Base-by-base conservation (phyloP, 2,113 vertebrate species). In the Jaculus jaculus region DNA sequence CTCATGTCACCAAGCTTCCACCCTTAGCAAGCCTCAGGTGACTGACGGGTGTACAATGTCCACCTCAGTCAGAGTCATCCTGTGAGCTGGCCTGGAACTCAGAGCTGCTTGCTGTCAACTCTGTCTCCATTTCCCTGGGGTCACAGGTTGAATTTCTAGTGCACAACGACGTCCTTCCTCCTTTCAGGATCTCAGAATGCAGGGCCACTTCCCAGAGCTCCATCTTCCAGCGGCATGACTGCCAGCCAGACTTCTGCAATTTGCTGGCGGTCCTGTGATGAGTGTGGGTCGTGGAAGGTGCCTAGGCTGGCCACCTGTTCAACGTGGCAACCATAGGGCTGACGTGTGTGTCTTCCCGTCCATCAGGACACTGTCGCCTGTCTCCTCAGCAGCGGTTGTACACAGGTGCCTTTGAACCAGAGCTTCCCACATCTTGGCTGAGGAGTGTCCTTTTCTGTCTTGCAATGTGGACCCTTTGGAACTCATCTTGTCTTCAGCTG, bases 11-110 rank as follows among this genome's bases (percentile, higher is more conserved):
- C 98, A 98, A 26, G 96, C 92, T 87, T 99, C 98, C 94, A 98
- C 24, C 78, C 97, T 92, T 95, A 89, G 92, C 61, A 95, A 90
- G 98, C 98, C 92, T 97, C 30, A 2, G 97, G 98, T 94, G 21
- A 98, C 91, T 96, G 51, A 98, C 98, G 87, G 98, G 98, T 37
- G 98, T 99, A 77, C 98, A 39, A 87, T 91, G 91, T 94, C 98
- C 90, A 88, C 37, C 65, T 98, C 98, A 77, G 39, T 98, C 98
- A 77, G 39, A 18, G 18, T 21, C 32, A 3, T 21, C 77, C 75
- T 78, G 54, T 3, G 77, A 13, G 51, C 51, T 58, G 54, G 20
- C 51, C 47, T 79, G 32, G 17, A 10, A n/a, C 51, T n/a, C 51
- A 3, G 32, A 21, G 16, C 77, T 58, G 32, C 77, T 13, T 34